phyloP scores from a whole-genome alignment of 2,113 vertebrate species.

The Ptychochromis oligacanthus region DNA sequence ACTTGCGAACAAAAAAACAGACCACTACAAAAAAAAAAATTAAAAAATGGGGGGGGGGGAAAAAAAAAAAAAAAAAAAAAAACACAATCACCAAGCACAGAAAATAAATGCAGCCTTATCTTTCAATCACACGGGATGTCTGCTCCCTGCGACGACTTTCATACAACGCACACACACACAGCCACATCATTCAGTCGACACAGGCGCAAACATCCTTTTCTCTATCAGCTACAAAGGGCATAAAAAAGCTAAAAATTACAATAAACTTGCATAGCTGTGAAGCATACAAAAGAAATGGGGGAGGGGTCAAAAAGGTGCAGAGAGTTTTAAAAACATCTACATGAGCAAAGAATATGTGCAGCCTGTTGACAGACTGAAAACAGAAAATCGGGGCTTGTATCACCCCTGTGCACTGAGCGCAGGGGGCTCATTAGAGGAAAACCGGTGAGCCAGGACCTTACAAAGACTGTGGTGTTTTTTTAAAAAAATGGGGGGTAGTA shows the following conservation, averaged over 20 bases:
- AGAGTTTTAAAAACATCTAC: conserved; percentile 49
- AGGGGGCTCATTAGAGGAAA: neutral
- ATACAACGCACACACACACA: conserved; percentile 6
- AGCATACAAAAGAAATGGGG: conserved; percentile 51
- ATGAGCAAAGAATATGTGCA: conserved; percentile 48
- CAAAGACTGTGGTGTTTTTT: neutral
- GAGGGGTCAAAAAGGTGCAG: conserved; percentile 44
- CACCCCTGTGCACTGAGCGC: conserved; percentile 31
- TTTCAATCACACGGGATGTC: conserved; percentile 54
- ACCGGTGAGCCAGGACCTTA: conserved; percentile 11
- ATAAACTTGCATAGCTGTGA: conserved; percentile 76
- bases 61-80: too few relatives aligned
- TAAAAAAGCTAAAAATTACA: conserved; percentile 44
- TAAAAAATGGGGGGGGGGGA: too few relatives aligned
- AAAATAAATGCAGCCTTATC: conserved; percentile 52
- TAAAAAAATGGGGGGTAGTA: conserved; percentile 8
- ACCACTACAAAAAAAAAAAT: conserved; percentile 20
- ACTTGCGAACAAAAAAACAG: too few relatives aligned
- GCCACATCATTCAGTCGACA: conserved; percentile 40
- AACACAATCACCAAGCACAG: conserved; percentile 38
- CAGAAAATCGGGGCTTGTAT: conserved; percentile 16
- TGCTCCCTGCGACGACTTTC: conserved; percentile 33
- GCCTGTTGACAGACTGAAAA: neutral
- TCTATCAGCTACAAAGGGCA: conserved; percentile 34
- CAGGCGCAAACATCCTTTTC: conserved; percentile 41